Evolutionary conservation across 2,888 invertebrate genomes (phyloP).

Genomic region (Drosophila cracens): DNA sequence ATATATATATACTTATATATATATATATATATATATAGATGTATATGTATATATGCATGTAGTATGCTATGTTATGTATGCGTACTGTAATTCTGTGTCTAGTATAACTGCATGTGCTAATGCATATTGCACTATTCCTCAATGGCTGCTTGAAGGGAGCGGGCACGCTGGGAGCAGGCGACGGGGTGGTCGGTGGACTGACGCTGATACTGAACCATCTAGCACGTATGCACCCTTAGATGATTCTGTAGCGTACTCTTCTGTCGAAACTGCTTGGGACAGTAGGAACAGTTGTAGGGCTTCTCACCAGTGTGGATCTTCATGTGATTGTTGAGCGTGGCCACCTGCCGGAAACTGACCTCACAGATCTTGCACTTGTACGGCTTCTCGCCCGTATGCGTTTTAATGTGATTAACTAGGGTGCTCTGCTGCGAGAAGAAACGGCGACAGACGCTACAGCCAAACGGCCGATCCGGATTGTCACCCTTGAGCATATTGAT

Average conservation of each 20-base stretch:
- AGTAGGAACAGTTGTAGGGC: constrained; percentile 83
- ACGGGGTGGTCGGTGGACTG: constrained; percentile 2
- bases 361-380: constrained; percentile 83
- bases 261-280: constrained; percentile 83
- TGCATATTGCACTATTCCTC: constrained; percentile 73
- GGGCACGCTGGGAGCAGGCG: constrained; percentile 27
- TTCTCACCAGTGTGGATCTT: constrained; percentile 83
- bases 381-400: constrained; percentile 82
- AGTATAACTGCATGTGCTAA: constrained; percentile 52
- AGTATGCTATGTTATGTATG: constrained; percentile 24
- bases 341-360: constrained; percentile 81
- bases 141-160: constrained; percentile 64
- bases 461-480: constrained; percentile 81
- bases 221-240: constrained; percentile 81
- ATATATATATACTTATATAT: constrained; percentile 35
- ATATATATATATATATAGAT: constrained; percentile 17
- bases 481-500: constrained; percentile 72
- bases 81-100: constrained; percentile 48
- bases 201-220: constrained; percentile 33
- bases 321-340: constrained; percentile 82
- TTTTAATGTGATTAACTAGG: constrained; percentile 82
- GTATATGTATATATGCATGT: constrained; percentile 44
- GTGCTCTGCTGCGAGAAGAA: constrained; percentile 83
- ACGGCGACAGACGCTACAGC: constrained; percentile 80
- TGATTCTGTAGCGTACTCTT: constrained; percentile 83